phyloP scores from a whole-genome alignment of 1,140 invertebrate genomes.

The Hyles euphorbiae region DNA sequence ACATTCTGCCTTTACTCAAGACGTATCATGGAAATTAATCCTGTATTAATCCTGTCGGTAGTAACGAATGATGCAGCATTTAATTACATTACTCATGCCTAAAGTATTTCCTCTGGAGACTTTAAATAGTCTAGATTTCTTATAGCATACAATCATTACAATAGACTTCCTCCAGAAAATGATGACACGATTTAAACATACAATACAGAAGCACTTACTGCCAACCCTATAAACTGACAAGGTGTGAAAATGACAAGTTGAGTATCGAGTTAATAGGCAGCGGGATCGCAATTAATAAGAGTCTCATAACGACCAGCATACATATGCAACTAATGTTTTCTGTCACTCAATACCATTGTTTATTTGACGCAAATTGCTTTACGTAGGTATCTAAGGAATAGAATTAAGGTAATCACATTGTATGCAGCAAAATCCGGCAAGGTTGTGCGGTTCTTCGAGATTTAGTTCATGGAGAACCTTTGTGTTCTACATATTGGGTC shows the following conservation, averaged over 20 bases:
- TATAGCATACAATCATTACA: too few relatives aligned
- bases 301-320: slow-evolving; percentile 44
- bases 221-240: slow-evolving; percentile 31
- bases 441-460: slow-evolving; percentile 42
- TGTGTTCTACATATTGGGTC: slow-evolving; percentile 21
- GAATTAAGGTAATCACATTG: slow-evolving; percentile 37
- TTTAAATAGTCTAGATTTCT: too few relatives aligned
- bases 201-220: too few relatives aligned
- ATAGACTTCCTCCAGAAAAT: too few relatives aligned
- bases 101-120: too few relatives aligned
- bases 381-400: slow-evolving; percentile 32
- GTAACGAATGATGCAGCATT: too few relatives aligned
- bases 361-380: slow-evolving; percentile 44
- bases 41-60: too few relatives aligned
- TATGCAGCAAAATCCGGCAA: slow-evolving; percentile 36
- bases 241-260: slow-evolving; percentile 52
- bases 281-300: slow-evolving; percentile 42
- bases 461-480: slow-evolving; percentile 62
- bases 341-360: slow-evolving; percentile 50
- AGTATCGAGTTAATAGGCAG: slow-evolving; percentile 25
- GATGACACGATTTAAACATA: too few relatives aligned
- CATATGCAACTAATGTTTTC: slow-evolving; percentile 53
- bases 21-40: too few relatives aligned
- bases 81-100: too few relatives aligned
- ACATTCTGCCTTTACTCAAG: too few relatives aligned